phyloP scores from a whole-genome alignment of 1,140 invertebrate genomes.

The Anastatus disparis region DNA sequence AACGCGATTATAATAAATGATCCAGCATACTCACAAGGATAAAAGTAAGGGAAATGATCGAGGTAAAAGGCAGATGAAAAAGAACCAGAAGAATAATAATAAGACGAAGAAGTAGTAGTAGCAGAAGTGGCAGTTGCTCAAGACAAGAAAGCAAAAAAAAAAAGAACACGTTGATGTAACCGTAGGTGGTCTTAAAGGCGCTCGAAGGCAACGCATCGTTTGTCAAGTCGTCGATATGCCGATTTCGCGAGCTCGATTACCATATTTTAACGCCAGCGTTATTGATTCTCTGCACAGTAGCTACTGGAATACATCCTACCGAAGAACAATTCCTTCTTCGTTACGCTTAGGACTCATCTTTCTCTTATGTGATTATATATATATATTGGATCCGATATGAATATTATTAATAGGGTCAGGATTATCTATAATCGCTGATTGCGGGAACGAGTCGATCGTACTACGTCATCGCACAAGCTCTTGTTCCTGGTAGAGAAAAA shows the following conservation, averaged over 20 bases:
- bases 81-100: too few species aligned
- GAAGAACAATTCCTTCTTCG: neutral
- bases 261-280: conserved; percentile 67
- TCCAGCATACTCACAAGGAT: neutral
- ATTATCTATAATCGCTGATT: conserved; percentile 32
- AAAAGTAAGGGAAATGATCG: neutral
- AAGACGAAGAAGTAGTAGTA: neutral
- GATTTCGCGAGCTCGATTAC: conserved; percentile 62
- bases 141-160: conserved; percentile 49
- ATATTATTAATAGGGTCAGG: conserved; percentile 36
- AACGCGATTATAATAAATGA: conserved; percentile 41
- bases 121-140: conserved; percentile 45
- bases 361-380: too few species aligned
- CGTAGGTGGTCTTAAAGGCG: conserved; percentile 61
- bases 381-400: neutral
- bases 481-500: neutral
- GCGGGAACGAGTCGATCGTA: conserved; percentile 14
- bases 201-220: conserved; percentile 61
- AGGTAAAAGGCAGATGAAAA: too few species aligned
- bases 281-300: conserved; percentile 56
- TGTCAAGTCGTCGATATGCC: conserved; percentile 67
- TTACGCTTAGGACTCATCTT: neutral
- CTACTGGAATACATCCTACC: conserved; percentile 60
- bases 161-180: conserved; percentile 39
- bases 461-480: conserved; percentile 6